These are phyloP conservation scores for Taxidea taxus DNA, from an alignment of 2,113 vertebrate genomes.

Conservation along the genomic window DNA sequence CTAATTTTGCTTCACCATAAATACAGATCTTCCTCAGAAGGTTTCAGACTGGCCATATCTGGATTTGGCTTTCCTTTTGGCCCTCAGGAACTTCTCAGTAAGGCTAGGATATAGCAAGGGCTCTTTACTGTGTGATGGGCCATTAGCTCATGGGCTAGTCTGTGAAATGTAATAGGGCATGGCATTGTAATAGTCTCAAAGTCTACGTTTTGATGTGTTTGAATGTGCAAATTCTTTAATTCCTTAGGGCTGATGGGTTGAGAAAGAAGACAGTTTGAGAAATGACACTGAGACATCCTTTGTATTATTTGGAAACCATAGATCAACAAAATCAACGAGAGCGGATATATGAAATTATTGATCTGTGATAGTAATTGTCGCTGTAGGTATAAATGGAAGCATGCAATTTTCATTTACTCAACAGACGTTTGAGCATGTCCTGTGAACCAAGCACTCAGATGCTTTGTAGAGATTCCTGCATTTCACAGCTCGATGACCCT, in stretches of 20 bases:
- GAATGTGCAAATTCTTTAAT: neutral
- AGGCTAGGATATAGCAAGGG: neutral
- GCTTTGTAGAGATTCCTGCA: neutral
- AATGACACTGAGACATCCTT: neutral
- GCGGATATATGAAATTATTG: neutral
- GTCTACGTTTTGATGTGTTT: neutral
- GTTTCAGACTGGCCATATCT: neutral
- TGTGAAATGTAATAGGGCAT: neutral
- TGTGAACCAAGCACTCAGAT: neutral
- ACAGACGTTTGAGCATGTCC: neutral
- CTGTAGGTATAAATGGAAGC: neutral
- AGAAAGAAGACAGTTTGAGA: neutral
- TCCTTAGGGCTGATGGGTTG: neutral
- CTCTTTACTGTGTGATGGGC: neutral
- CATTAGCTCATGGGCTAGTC: neutral
- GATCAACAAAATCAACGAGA: neutral
- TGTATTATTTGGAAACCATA: neutral
- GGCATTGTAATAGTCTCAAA: neutral
- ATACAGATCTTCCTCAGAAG: neutral
- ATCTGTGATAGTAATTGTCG: neutral
- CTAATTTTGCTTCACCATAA: neutral
- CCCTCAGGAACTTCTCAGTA: neutral
- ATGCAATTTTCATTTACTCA: neutral
- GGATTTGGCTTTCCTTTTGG: neutral
- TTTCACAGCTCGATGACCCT: neutral